phyloP scores from a whole-genome alignment of 2,113 vertebrate genomes.

The Phocoena sinus region DNA sequence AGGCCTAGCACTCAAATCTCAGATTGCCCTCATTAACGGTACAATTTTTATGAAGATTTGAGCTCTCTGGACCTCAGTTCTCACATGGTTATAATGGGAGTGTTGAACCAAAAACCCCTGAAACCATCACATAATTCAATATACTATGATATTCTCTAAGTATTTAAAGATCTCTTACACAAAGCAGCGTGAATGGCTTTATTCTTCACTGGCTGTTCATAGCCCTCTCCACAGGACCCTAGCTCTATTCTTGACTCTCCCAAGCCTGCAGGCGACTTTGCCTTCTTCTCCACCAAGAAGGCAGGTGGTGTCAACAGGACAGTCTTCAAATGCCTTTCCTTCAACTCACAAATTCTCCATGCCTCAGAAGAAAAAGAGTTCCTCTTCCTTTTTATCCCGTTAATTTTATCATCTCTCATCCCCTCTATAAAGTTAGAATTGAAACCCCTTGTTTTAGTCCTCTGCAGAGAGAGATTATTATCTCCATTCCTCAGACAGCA shows the following conservation, averaged over 20 bases:
- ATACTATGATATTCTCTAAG: neutral
- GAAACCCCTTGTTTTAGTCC: neutral
- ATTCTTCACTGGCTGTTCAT: neutral
- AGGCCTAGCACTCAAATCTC: neutral
- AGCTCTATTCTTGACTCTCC: neutral
- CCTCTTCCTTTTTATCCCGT: neutral
- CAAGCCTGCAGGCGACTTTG: neutral
- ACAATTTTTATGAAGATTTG: neutral
- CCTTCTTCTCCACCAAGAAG: neutral
- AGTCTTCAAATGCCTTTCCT: neutral
- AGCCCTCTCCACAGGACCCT: neutral
- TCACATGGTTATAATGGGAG: neutral
- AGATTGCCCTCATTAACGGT: neutral
- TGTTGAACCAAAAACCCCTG: neutral
- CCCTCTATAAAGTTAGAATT: neutral
- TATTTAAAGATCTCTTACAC: neutral
- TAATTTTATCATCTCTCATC: neutral
- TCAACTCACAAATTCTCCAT: neutral
- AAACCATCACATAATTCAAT: neutral
- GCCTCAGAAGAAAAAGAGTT: neutral
- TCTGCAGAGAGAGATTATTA: neutral
- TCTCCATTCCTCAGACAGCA: neutral
- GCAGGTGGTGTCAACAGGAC: neutral
- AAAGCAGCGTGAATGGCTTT: neutral
- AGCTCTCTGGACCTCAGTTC: neutral